phyloP scores from a whole-genome alignment of 1,140 invertebrate genomes.

The Latrodectus geometricus region DNA sequence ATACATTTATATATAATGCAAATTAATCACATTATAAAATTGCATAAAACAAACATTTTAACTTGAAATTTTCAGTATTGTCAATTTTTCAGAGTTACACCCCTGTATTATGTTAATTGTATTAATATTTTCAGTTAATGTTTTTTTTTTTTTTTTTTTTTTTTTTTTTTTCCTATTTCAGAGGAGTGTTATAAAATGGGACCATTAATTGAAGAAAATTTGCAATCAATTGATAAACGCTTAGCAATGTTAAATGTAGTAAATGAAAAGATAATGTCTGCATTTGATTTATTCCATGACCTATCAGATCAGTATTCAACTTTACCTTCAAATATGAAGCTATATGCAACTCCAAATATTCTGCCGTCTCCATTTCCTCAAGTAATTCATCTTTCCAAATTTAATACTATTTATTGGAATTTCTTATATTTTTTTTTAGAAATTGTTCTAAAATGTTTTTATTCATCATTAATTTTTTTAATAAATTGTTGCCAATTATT shows the following conservation, averaged over 20 bases:
- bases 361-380: neutral
- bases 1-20: too few relatives aligned
- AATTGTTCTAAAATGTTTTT: too few relatives aligned
- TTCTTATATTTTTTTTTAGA: too few relatives aligned
- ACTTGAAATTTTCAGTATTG: too few relatives aligned
- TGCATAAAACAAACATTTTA: too few relatives aligned
- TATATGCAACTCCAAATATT: slow-evolving; percentile 2
- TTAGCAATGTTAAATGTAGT: slow-evolving; percentile 37
- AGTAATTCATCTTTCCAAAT: neutral
- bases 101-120: neutral
- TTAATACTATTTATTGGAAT: neutral
- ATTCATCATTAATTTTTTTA: too few relatives aligned
- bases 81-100: neutral
- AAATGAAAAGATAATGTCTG: slow-evolving; percentile 45
- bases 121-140: too few relatives aligned
- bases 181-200: slow-evolving; percentile 46
- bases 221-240: slow-evolving; percentile 38
- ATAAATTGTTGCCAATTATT: too few relatives aligned
- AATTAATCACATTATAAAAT: too few relatives aligned
- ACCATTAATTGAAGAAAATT: slow-evolving; percentile 45
- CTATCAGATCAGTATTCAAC: slow-evolving; percentile 18
- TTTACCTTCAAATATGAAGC: slow-evolving; percentile 8
- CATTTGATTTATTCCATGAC: slow-evolving; percentile 40
- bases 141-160: slow-evolving; percentile 18
- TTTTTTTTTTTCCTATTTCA: too few relatives aligned